Conservation (phyloP, 2,888 invertebrate genomes). For the Eurytoma californica region DNA sequence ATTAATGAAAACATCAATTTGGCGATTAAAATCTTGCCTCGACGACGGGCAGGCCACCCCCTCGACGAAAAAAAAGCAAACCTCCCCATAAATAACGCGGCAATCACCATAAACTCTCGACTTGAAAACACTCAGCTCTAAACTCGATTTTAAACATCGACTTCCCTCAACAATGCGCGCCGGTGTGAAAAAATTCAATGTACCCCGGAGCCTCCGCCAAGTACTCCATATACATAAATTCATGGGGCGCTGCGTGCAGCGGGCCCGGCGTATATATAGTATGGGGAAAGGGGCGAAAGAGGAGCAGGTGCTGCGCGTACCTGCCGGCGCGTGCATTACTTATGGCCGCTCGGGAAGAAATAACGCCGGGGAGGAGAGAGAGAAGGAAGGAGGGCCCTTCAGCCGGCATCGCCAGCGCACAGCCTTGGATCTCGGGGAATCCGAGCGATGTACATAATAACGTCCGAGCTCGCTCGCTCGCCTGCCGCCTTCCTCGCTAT, state of each 20-base stretch:
- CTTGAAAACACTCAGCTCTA: no score
- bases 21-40: no score
- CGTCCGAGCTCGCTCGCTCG: background rate
- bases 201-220: no score
- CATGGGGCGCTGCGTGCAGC: background rate
- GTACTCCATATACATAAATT: slow-evolving; percentile 31
- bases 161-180: no score
- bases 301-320: slow-evolving; percentile 43
- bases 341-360: slow-evolving; percentile 14
- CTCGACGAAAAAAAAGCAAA: no score
- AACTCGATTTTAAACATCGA: no score
- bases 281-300: background rate
- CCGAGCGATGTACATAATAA: slow-evolving; percentile 38
- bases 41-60: no score
- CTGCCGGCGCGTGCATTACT: slow-evolving; percentile 38
- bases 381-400: slow-evolving; percentile 2
- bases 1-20: no score
- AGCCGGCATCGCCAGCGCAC: slow-evolving; percentile 15
- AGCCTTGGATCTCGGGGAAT: slow-evolving; percentile 29
- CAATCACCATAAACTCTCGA: no score
- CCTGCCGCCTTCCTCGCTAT: background rate
- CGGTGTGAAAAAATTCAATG: no score
- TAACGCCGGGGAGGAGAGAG: background rate
- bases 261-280: background rate
- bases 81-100: no score